phyloP scores from a whole-genome alignment of 2,797 vertebrate species.

The Gallirallus australis region DNA sequence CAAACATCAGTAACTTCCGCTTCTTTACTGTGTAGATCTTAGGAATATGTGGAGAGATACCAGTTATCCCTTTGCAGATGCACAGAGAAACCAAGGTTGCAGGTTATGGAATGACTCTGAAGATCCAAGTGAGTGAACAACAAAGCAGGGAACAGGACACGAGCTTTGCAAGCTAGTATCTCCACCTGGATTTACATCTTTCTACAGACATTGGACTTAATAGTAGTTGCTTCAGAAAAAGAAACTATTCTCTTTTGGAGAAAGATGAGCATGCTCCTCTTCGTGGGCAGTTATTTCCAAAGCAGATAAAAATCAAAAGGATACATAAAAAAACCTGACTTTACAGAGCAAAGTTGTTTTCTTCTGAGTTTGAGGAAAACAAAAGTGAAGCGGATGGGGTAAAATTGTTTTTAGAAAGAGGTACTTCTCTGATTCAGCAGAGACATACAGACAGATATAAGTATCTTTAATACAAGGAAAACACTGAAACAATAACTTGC shows the following conservation, averaged over 20 bases:
- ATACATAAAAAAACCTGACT: background rate
- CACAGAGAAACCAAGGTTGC: background rate
- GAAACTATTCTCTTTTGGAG: background rate
- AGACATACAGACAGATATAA: background rate
- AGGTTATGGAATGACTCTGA: background rate
- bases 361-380: background rate
- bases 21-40: background rate
- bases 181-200: background rate
- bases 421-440: background rate
- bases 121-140: background rate
- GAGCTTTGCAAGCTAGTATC: background rate
- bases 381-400: background rate
- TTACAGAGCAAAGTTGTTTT: background rate
- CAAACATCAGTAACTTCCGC: background rate
- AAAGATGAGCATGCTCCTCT: background rate
- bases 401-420: background rate
- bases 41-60: accelerated
- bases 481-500: background rate
- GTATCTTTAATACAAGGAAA: background rate
- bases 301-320: background rate
- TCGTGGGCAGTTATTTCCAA: background rate
- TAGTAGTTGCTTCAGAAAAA: background rate
- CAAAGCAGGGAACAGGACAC: background rate
- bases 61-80: background rate
- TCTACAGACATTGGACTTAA: background rate